phyloP scores from a whole-genome alignment of 2,113 vertebrate genomes.

The Arizona elegans region DNA sequence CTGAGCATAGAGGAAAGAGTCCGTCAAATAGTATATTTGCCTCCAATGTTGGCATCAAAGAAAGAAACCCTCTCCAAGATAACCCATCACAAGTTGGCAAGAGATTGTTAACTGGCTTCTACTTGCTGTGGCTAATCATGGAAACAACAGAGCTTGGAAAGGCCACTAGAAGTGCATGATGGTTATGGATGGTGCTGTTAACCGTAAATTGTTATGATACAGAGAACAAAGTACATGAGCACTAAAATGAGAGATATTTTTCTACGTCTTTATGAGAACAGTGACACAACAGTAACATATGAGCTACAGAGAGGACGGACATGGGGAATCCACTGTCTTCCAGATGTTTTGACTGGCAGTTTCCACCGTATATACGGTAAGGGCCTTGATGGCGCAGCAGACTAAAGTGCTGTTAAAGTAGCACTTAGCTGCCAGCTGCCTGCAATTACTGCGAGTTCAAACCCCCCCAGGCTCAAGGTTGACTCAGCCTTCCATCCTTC shows the following conservation, averaged over 20 bases:
- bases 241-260: neutral
- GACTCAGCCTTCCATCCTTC: no score
- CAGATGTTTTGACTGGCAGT: neutral
- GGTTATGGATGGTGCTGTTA: neutral
- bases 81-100: neutral
- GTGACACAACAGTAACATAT: neutral
- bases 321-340: neutral
- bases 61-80: neutral
- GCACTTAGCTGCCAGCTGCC: no score
- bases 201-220: neutral
- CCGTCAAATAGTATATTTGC: neutral
- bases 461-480: no score
- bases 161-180: neutral
- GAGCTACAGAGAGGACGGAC: neutral
- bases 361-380: neutral
- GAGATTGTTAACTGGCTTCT: neutral
- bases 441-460: no score
- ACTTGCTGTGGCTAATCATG: neutral
- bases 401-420: no score
- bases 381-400: no score
- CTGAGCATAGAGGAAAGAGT: neutral
- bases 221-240: neutral
- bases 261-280: neutral
- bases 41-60: neutral
- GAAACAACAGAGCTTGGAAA: neutral